These are phyloP conservation scores for Chirona hameri DNA, from an alignment of 2,888 invertebrate genomes.

Conservation along the genomic window DNA sequence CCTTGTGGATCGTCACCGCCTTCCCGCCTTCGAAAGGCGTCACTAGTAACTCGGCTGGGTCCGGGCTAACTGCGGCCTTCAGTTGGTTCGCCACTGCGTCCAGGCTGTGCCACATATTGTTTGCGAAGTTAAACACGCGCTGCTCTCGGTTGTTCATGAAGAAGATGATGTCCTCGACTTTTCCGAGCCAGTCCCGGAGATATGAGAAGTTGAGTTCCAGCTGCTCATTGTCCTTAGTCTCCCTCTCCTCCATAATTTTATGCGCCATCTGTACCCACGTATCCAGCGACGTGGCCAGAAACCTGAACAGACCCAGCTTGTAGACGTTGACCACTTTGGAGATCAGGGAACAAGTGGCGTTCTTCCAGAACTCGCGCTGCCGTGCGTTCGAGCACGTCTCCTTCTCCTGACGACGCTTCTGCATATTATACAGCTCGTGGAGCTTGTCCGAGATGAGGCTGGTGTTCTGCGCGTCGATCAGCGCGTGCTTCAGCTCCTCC, in stretches of 20 bases:
- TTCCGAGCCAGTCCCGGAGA: not conserved
- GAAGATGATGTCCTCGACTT: not conserved
- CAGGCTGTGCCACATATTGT: conserved; percentile 9
- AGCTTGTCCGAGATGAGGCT: not conserved
- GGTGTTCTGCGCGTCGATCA: not conserved
- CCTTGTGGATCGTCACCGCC: not conserved
- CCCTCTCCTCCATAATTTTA: not conserved
- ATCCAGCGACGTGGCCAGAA: not conserved
- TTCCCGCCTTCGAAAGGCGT: not conserved
- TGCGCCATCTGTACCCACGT: not conserved
- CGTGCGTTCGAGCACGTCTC: not conserved
- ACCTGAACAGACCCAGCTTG: not conserved
- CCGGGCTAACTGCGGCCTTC: not conserved
- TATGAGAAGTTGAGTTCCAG: not conserved
- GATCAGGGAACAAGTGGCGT: not conserved
- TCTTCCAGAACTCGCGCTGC: conserved; percentile 12
- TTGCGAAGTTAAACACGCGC: not conserved
- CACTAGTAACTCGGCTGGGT: not conserved
- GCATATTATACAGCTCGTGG: not conserved
- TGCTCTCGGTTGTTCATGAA: not conserved
- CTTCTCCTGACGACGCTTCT: not conserved
- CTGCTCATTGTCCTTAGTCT: conserved; percentile 25
- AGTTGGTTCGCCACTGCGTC: not conserved
- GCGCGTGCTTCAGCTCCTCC: conserved; percentile 12
- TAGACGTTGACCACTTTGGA: not conserved